Evolutionary conservation across 23 tunicate species (phyloP), one percentile per base, ranked within the genome.

Genomic region (Ciona savignyi): DNA sequence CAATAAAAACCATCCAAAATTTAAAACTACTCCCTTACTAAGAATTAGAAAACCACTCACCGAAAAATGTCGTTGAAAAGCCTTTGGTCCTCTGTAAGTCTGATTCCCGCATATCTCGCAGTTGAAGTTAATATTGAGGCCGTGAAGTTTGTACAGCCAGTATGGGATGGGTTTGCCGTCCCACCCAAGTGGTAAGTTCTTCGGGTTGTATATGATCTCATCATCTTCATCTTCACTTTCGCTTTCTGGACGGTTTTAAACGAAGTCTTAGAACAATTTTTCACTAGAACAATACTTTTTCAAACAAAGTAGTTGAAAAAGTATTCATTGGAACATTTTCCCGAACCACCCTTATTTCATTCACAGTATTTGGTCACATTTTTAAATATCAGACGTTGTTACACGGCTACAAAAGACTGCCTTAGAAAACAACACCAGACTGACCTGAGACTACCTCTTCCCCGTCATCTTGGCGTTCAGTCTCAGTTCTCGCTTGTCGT

Each of bases 111-210:
- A 94, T 30, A 94, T 94, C 51, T 94, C 95, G 67, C 99, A 94
- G 19, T 79, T 94, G 86, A 78, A 94, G 70, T 94, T 87, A 73
- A 94, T 94, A 70, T 94, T 94, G 0, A 94, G 76, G 27, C 99
- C 99, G 51, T 94, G 99, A 15, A 94, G 86, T 62, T 94, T 94
- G 66, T 94, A 94, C 77, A 94, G 66, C 99, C 99, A 94, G 66
- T 94, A 94, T 1, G 99, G 99, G 68, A 94, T 94, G 0, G 99
- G 99, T 67, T 94, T 94, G n/a, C 99, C 99, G 51, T 94, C 99
- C 99, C 99, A 94, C 22, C 99, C 99, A 0, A 94, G 86, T 34
- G 99, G 99, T 3, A 94, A 75, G 63, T 94, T 94, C 70, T 94
- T 94, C 0, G 99, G 99, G 35, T 94, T 94, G 79, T 94, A 94